Evolutionary conservation across 2,797 vertebrate species (phyloP).

Genomic region (Thaleichthys pacificus): DNA sequence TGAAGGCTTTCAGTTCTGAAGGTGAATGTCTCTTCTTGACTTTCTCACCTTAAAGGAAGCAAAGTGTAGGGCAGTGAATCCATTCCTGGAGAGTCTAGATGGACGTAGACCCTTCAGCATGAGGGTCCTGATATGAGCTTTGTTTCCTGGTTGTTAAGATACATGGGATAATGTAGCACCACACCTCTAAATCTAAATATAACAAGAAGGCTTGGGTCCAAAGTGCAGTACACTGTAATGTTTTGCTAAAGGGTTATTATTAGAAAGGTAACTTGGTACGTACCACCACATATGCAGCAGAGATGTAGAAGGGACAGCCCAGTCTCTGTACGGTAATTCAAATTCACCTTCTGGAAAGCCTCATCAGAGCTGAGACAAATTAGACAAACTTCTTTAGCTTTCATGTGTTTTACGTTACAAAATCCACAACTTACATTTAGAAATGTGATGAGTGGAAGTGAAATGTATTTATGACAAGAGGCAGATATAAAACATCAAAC

Average conservation of each 20-base stretch:
- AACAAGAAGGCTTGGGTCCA: background rate
- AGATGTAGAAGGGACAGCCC: slow-evolving; percentile 93
- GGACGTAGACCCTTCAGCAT: slow-evolving; percentile 92
- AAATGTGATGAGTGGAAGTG: background rate
- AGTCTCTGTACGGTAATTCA: slow-evolving; percentile 88
- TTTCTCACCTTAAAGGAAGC: slow-evolving; percentile 86
- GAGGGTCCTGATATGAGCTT: slow-evolving; percentile 84
- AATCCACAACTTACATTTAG: background rate
- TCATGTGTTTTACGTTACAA: background rate
- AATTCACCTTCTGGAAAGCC: slow-evolving; percentile 92
- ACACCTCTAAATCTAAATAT: background rate
- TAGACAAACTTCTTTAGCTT: slow-evolving; percentile 40
- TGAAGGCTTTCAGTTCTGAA: background rate
- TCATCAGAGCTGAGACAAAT: slow-evolving; percentile 86
- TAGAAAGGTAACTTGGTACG: slow-evolving; percentile 56
- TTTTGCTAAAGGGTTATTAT: slow-evolving; percentile 63
- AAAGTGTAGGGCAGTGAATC: slow-evolving; percentile 92
- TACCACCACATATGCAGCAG: slow-evolving; percentile 90
- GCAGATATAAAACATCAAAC: background rate
- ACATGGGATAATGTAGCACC: background rate
- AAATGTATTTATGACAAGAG: background rate
- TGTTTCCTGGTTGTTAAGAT: slow-evolving; percentile 78
- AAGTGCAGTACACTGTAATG: slow-evolving; percentile 28
- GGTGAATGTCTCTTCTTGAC: too few species aligned
- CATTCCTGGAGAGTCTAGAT: slow-evolving; percentile 87